phyloP scores from a whole-genome alignment of 1,140 invertebrate species.

The Tetragnatha versicolor region DNA sequence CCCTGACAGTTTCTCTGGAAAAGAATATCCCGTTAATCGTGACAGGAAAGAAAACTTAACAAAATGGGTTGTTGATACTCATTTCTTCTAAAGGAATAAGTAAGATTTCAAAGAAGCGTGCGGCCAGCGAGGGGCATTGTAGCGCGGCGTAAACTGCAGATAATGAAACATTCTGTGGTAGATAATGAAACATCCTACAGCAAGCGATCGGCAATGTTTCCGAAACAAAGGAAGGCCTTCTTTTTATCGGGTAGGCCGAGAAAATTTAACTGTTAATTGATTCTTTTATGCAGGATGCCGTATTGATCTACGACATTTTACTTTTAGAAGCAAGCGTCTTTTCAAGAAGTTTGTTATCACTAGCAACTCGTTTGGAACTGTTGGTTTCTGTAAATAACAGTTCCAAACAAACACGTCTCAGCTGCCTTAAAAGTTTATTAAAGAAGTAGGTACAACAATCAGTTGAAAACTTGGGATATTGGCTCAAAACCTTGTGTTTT shows the following conservation, averaged over 20 bases:
- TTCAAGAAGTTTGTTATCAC: conserved; percentile 1
- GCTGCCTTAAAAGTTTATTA: too few species aligned
- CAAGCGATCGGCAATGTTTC: not conserved
- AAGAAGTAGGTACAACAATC: too few species aligned
- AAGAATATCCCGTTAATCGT: conserved; percentile 19
- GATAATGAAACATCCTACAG: too few species aligned
- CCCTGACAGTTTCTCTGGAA: not conserved
- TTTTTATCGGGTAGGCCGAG: not conserved
- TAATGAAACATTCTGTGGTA: too few species aligned
- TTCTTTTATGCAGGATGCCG: conserved; percentile 15
- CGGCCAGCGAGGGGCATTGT: too few species aligned
- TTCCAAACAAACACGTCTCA: too few species aligned
- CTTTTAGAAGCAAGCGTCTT: conserved; percentile 5
- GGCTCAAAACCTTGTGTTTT: too few species aligned
- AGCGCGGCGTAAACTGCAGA: not conserved
- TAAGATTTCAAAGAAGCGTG: too few species aligned
- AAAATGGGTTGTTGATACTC: conserved; percentile 6
- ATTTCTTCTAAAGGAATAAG: conserved; percentile 10
- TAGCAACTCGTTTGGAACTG: too few species aligned
- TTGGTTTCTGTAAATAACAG: too few species aligned
- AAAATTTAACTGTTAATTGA: conserved; percentile 33
- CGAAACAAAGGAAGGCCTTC: not conserved
- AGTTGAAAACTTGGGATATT: too few species aligned
- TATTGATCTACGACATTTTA: conserved; percentile 3
- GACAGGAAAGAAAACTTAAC: not conserved